Percentiles rank a stretch among this genome's conserved stretches.
phyloP scores from a whole-genome alignment of 2,888 invertebrate species.

The Euplexia lucipara region DNA sequence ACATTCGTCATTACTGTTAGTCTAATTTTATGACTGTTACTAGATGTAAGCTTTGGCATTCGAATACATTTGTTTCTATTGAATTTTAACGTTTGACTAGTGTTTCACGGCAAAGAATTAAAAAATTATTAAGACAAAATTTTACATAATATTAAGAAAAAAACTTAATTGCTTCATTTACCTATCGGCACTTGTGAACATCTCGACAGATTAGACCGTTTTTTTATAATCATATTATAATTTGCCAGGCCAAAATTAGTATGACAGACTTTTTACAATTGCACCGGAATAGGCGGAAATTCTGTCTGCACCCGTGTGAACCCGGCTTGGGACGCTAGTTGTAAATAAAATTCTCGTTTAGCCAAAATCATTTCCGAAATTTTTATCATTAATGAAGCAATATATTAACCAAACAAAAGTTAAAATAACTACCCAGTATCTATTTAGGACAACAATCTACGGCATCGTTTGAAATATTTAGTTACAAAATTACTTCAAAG shows the following conservation, averaged over 20 bases:
- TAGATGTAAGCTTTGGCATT: conserved; percentile 55
- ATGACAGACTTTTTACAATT: no score
- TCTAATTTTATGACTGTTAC: conserved; percentile 81
- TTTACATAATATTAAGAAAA: no score
- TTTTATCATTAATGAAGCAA: conserved; percentile 37
- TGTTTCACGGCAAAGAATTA: conserved; percentile 11
- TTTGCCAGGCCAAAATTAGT: no score
- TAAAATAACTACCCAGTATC: conserved; percentile 41
- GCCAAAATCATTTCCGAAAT: conserved; percentile 25
- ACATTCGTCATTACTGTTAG: conserved; percentile 83
- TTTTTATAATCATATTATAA: no score
- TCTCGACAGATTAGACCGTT: no score
- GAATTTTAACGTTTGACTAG: conserved; percentile 51
- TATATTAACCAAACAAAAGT: conserved; percentile 24
- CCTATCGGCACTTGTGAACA: no score
- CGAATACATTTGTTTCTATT: conserved; percentile 57
- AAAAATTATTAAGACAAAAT: conserved; percentile 18
- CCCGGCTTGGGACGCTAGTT: no score
- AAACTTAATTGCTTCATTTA: no score
- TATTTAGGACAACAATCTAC: conserved; percentile 46
- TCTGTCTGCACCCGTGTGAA: no score
- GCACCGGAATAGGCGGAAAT: no score
- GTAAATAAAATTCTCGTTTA: conserved; percentile 1
- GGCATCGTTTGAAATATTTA: conserved; percentile 49
- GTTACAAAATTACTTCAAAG: conserved; percentile 60